Evolutionary conservation across 2,113 vertebrate genomes (phyloP), one percentile per base, ranked within the genome.

Genomic region (Calypte anna): DNA sequence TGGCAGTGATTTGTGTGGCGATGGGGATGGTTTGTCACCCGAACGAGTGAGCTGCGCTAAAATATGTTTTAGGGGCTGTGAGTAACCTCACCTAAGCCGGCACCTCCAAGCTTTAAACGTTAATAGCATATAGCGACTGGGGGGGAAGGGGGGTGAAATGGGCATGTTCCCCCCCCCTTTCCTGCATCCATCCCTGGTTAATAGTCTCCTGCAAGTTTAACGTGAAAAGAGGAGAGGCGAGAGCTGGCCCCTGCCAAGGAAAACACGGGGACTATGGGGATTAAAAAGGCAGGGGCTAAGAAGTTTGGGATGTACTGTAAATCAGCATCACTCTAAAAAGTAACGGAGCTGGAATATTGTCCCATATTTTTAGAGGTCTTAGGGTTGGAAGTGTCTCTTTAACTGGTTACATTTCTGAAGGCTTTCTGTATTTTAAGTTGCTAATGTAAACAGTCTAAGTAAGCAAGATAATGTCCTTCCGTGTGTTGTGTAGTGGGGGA

Each of bases 291-390:
- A n/a, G 50, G 50, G 88, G 22, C 44, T 31, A 2, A 10, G 58
- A 82, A 94, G 16, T 93, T 92, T 84, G 46, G 36, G 36, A 2
- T 6, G 9, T 28, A 7, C 59, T 40, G 30, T 30, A 74, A 81
- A 53, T 12, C 62, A 5, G 40, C 66, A 20, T 70, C 33, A 0
- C 58, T 67, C 36, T 46, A n/a, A 7, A 24, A 75, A 59, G 74
- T 16, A 19, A 7, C 27, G 2, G n/a, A 25, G 4, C 7, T 40
- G 78, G 25, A 18, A 28, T 63, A 8, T 40, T 30, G 53, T 5
- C 18, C 46, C 9, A 0, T 58, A 0, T 50, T 69, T 46, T 46
- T 25, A 7, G 48, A 27, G 22, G 9, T 46, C 0, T 33, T 36
- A 19, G 10, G 18, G 0, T 17, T 30, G 67, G 68, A 67, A 48